Base-by-base conservation (phyloP, 2,113 vertebrate genomes). In the Mustela lutreola region DNA sequence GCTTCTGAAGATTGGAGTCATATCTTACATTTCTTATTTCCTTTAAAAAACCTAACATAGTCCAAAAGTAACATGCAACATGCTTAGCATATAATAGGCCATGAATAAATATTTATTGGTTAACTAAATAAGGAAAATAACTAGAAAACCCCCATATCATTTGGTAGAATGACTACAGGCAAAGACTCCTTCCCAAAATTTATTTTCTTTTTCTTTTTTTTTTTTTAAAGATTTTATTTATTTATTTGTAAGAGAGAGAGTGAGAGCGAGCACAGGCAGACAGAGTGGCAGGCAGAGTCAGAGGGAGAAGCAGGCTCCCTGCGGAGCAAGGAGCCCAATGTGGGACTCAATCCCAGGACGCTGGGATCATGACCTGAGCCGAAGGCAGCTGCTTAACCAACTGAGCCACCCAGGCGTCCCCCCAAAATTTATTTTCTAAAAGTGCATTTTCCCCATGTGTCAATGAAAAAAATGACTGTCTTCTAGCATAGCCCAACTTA, bases 21-120 rank as follows among this genome's bases (percentile, higher is more conserved):
- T 60, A 24, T 42, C 67, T 90, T 86, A 31, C 76, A 33, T 70
- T 87, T 89, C 70, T 88, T 11, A 79, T 75, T 82, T 90, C 7
- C 76, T 87, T 85, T 67, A 70, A 91, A 96, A 92, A 1, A 76
- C 39, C 89, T 89, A 85, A 97, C 86, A 60, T 93, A n/a, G 14
- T 58, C 60, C 85, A 31, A 2, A 67, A 67, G 63, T 67, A 67
- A 33, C 63, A 94, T 71, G n/a, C 71, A 95, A 86, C 18, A 88
- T 81, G 14, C 26, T 90, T 92, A 89, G 62, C n/a, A 96, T 19
- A 65, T 28, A 93, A 63, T 45, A 39, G 11, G 11, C 24, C 63
- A 89, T 94, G 21, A 92, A 92, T 80, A 97, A 94, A 96, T 95
- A 96, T 84, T 87, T 96, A 84, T 45, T 96, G 58, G 62, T 53